Evolutionary conservation across 2,888 invertebrate genomes (phyloP), one percentile per base, ranked within the genome.

Genomic region (Caenorhabditis sp.): DNA sequence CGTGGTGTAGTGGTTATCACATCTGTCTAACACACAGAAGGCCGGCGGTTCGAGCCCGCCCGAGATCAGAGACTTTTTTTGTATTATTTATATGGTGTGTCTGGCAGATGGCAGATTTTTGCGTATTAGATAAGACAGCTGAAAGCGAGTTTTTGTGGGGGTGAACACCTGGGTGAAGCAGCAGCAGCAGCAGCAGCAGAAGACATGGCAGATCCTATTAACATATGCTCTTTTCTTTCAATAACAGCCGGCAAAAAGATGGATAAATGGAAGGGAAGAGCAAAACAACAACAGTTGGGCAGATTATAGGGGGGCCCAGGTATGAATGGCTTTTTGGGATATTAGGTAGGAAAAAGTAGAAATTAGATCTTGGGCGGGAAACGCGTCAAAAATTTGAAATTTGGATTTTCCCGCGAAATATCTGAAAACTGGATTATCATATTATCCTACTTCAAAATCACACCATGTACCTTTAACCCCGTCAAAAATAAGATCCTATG

Each of bases 1-100:
- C 82, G 83, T 83, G 83, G 83, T 83, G 83, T 83, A 83, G 82
- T 80, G 83, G 84, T 84, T 84, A 84, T 84, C 84, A 84, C 84
- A 79, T 83, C 84, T 82, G 84, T 83, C 82, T 84, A 82, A 84
- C 83, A 84, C 83, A 82, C 83, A 81, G 83, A 84, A 84, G 84
- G 83, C 70, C 84, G 84, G 81, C 83, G 81, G 84, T 84, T 84
- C 83, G 83, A 83, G 71, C 80, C 83, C 81, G 83, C 82, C 84
- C 84, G 83, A 81, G 81, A 83, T 83, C 83, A 82, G n/a, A 10
- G 8, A 8, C 3, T 52, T n/a, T 52, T 52, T 2, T 21, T 52
- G 23, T 52, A 21, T 21, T 52, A 23, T 10, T 52, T 52, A 4
- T 52, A 52, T 20, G 52, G 52, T 10, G 7, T 52, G 7, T 52